These are phyloP conservation scores for Cherax destructor DNA, from an alignment of 1,140 invertebrate genomes.

Conservation along the genomic window DNA sequence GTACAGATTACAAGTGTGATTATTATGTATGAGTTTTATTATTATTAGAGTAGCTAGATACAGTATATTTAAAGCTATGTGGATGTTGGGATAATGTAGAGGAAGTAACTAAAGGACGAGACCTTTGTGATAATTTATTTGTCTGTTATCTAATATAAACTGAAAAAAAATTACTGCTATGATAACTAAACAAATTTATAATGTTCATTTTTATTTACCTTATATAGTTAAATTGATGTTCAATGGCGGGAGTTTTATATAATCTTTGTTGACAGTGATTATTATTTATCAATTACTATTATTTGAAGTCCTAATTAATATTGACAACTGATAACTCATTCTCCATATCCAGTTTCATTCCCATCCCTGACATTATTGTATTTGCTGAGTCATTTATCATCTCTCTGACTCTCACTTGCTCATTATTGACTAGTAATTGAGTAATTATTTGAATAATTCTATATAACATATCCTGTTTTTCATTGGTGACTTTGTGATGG, in stretches of 20 bases:
- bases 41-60: no score
- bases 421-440: neutral
- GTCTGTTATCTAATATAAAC: neutral
- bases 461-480: no score
- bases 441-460: no score
- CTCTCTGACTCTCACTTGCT: neutral
- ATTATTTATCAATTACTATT: neutral
- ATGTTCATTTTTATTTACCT: neutral
- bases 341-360: neutral
- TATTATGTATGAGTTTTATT: no score
- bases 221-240: neutral
- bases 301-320: neutral
- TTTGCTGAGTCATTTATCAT: neutral
- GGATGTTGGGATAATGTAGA: neutral
- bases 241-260: neutral
- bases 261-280: neutral
- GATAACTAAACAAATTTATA: neutral
- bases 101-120: slow-evolving; percentile 1
- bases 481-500: neutral
- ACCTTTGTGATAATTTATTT: neutral
- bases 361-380: neutral
- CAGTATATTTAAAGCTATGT: no score
- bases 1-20: no score
- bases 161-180: neutral
- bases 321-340: neutral